These are phyloP conservation scores for Acanthiza pusilla DNA, from an alignment of 2,797 vertebrate species.

Conservation along the genomic window DNA sequence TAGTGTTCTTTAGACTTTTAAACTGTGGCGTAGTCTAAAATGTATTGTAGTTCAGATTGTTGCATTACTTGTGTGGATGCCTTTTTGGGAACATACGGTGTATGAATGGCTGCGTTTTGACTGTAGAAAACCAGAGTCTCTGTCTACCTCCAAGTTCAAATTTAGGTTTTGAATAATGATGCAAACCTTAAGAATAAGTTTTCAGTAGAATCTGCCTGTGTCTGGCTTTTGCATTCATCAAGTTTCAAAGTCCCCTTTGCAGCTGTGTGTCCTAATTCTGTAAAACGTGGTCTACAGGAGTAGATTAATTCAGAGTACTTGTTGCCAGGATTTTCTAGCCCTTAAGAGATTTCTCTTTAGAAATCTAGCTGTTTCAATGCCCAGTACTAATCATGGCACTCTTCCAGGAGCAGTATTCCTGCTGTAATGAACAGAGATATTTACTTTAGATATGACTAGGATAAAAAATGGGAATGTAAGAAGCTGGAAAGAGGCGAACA, in stretches of 20 bases:
- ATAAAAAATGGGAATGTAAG: not conserved
- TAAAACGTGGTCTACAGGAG: rapidly evolving
- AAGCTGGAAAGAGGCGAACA: not conserved
- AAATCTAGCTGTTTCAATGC: not conserved
- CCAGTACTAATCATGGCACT: not conserved
- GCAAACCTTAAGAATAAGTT: not conserved
- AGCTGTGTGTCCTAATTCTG: not conserved
- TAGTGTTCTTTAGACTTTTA: not conserved
- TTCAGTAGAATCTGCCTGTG: not conserved
- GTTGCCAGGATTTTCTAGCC: not conserved
- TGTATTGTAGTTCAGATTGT: not conserved
- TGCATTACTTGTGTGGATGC: not conserved
- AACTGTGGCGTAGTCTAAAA: not conserved
- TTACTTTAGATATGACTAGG: not conserved
- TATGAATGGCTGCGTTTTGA: not conserved
- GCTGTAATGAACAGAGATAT: not conserved
- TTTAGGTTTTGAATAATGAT: not conserved
- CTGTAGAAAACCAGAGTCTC: not conserved
- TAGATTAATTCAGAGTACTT: not conserved
- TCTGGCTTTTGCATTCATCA: not conserved
- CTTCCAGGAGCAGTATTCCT: not conserved
- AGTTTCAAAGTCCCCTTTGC: not conserved
- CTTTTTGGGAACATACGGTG: not conserved
- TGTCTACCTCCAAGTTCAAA: not conserved
- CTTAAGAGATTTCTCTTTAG: not conserved